Evolutionary conservation across 2,113 vertebrate species (phyloP), one percentile per base, ranked within the genome.

Genomic region (Phasianus colchicus): DNA sequence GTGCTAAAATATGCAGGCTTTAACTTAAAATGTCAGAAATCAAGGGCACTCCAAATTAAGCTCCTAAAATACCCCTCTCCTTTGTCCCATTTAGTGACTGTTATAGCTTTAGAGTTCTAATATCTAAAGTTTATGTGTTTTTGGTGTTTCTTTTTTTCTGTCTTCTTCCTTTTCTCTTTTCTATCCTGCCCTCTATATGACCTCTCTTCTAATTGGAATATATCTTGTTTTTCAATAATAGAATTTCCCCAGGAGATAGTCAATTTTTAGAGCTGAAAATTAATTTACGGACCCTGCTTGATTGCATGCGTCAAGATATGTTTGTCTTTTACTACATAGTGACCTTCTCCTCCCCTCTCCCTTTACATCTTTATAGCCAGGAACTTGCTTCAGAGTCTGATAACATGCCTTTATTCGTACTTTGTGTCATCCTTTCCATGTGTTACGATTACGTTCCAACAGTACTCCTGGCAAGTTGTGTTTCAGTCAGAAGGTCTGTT

Each of bases 171-270:
- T 92, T 86, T 75, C 71, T 89, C 45, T 86, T 87, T 95, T 96
- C 83, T 88, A 29, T 52, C 76, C 29, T 95, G 91, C 88, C 94
- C 93, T 97, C 88, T 63, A 81, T 61, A 42, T 90, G 88, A 95
- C 94, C 95, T 92, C 83, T 83, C 24, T 95, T 80, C 63, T 96
- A 96, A 95, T 96, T 96, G 94, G 89, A 94, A 95, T 95, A 93
- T 95, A 96, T 95, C 96, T 96, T 97, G 94, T 86, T 95, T 96
- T 97, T 95, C 71, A n/a, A 95, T 97, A 97, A 95, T 95, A 95
- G 95, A 97, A 95, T 95, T 97, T 97, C 93, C 93, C 83, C 90
- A 82, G 95, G 94, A 97, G 93, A 95, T 45, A 91, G 93, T 95
- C 88, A 95, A 83, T 92, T 96, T 96, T 95, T 91, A 94, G 91